phyloP scores from a whole-genome alignment of 2,797 vertebrate genomes.

The Bothrops alternatus region DNA sequence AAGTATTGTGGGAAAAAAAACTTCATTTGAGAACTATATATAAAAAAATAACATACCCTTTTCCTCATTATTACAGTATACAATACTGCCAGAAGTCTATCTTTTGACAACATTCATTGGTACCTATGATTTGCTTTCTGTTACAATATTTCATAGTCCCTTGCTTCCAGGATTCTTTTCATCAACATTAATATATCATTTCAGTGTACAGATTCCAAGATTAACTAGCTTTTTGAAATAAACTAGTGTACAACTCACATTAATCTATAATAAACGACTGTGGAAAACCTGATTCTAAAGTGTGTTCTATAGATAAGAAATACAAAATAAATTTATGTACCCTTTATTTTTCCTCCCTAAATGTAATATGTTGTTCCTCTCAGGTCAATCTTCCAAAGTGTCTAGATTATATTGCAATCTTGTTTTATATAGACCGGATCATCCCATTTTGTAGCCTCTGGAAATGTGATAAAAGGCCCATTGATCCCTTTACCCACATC shows the following conservation, averaged over 20 bases:
- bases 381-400: background rate
- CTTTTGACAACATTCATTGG: background rate
- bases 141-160: background rate
- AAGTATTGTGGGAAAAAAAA: background rate
- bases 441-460: background rate
- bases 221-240: background rate
- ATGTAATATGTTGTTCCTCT: background rate
- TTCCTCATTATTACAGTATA: background rate
- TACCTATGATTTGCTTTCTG: background rate
- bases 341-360: background rate
- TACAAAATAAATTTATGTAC: background rate
- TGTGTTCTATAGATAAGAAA: background rate
- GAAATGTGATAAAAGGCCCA: background rate
- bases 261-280: background rate
- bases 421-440: background rate
- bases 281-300: background rate
- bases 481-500: background rate
- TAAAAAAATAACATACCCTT: background rate
- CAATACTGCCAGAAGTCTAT: background rate
- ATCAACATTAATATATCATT: background rate
- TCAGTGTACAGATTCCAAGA: background rate
- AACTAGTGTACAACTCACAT: background rate
- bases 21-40: background rate
- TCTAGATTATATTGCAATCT: background rate
- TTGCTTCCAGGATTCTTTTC: background rate